Conservation (phyloP, 2,113 vertebrate species). For the Hucho hucho region DNA sequence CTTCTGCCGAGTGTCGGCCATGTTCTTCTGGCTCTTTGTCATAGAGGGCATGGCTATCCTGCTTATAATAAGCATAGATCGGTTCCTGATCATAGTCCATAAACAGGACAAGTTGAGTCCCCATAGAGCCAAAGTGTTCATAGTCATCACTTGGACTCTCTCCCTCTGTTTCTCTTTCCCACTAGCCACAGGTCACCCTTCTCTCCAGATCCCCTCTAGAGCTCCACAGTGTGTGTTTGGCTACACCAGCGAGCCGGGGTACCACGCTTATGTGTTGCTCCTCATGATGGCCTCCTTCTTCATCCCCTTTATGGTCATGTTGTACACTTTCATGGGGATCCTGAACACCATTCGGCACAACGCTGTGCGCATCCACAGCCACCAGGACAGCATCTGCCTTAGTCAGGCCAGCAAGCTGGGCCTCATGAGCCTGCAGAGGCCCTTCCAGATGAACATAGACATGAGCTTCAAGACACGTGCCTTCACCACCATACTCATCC, state of each 20-base stretch:
- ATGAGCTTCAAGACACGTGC: conserved; percentile 99
- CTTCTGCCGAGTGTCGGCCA: conserved; percentile 91
- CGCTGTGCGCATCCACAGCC: conserved; percentile 91
- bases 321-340: conserved; percentile 95
- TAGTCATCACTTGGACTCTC: conserved; percentile 85
- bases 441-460: conserved; percentile 95
- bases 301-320: conserved; percentile 90
- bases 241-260: conserved; percentile 81
- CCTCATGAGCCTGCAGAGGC: conserved; percentile 92
- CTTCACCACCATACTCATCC: conserved; percentile 98
- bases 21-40: conserved; percentile 96
- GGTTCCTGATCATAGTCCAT: conserved; percentile 97
- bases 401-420: conserved; percentile 96
- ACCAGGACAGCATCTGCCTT: conserved; percentile 91
- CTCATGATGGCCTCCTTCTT: conserved; percentile 90
- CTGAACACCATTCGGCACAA: conserved; percentile 95
- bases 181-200: conserved; percentile 84
- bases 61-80: conserved; percentile 96
- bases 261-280: conserved; percentile 87
- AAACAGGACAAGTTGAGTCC: conserved; percentile 95
- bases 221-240: conserved; percentile 96
- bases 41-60: conserved; percentile 91
- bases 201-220: conserved; percentile 84
- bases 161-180: conserved; percentile 90
- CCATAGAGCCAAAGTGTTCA: conserved; percentile 88